A percentile compares a stretch with the other conserved stretches of the same genome.
phyloP scores from a whole-genome alignment of 2,113 vertebrate species.

The Clarias gariepinus region DNA sequence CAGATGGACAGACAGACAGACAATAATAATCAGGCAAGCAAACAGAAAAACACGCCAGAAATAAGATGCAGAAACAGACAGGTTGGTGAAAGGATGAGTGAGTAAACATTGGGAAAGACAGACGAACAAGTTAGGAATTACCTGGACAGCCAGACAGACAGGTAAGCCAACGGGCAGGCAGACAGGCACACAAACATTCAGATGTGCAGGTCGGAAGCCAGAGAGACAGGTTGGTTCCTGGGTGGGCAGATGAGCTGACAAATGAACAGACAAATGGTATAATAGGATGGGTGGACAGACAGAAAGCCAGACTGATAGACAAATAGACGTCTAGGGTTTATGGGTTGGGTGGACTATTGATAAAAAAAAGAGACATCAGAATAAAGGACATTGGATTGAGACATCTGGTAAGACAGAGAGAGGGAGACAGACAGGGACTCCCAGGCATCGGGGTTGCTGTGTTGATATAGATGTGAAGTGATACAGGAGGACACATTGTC shows the following conservation, averaged over 20 bases:
- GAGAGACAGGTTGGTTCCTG: neutral
- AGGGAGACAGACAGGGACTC: neutral
- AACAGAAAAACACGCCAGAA: too few species aligned
- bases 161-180: neutral
- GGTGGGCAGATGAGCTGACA: neutral
- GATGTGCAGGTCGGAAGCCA: neutral
- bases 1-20: neutral
- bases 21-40: too few species aligned
- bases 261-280: neutral
- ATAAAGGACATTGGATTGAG: neutral
- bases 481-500: conserved; percentile 25
- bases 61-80: neutral
- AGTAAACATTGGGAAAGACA: neutral
- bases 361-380: neutral
- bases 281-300: neutral
- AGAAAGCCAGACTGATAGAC: neutral
- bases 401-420: neutral
- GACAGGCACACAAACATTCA: neutral
- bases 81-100: neutral
- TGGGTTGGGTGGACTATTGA: neutral
- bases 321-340: neutral
- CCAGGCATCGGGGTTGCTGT: neutral
- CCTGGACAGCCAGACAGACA: neutral
- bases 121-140: neutral
- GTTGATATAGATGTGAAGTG: conserved; percentile 26